These are phyloP conservation scores for Abrostola tripartita DNA, from an alignment of 2,888 invertebrate genomes.

Conservation along the genomic window DNA sequence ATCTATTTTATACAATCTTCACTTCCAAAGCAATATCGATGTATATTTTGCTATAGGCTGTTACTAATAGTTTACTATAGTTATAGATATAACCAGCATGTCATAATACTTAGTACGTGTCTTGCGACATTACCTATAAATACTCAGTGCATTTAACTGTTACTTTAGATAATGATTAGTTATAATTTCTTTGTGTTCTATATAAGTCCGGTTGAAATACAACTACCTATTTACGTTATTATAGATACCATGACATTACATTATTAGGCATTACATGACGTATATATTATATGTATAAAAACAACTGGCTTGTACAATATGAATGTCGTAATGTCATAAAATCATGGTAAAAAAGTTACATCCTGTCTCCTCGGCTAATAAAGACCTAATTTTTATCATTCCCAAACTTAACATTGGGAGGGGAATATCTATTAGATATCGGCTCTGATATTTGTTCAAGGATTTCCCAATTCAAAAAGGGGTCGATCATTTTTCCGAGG, in stretches of 20 bases:
- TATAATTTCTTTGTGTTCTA: slow-evolving; percentile 15
- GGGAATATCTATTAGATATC: no score
- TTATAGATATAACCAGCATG: slow-evolving; percentile 11
- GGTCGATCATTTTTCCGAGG: background rate
- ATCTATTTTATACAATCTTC: no score
- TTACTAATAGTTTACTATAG: slow-evolving; percentile 29
- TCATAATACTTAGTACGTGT: slow-evolving; percentile 20
- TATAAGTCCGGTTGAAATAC: slow-evolving; percentile 19
- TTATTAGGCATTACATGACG: no score
- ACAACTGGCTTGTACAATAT: no score
- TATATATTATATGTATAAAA: no score
- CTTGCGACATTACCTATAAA: slow-evolving; percentile 32
- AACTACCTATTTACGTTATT: background rate
- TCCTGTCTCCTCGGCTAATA: no score
- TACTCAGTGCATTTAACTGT: slow-evolving; percentile 64
- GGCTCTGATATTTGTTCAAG: no score
- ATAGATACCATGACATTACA: background rate
- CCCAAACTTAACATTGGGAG: no score
- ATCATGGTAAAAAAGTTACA: no score
- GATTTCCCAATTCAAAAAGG: no score
- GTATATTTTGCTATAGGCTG: slow-evolving; percentile 3
- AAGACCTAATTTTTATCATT: no score
- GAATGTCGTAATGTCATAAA: no score
- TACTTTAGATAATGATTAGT: slow-evolving; percentile 34
- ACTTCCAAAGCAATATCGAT: background rate